Conservation (phyloP, 2,797 vertebrate species). For the Karalla daura region DNA sequence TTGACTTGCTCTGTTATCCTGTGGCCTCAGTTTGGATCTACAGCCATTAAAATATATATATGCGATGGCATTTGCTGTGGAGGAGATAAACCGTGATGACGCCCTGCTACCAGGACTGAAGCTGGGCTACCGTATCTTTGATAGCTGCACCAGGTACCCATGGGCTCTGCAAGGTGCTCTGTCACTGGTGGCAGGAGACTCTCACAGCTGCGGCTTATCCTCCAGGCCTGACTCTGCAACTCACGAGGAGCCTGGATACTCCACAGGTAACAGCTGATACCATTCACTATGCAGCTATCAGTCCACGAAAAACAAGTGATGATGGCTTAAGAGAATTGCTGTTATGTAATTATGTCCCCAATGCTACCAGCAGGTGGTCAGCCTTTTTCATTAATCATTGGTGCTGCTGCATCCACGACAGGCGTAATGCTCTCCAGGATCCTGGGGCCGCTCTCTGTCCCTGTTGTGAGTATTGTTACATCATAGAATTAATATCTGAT, state of each 20-base stretch:
- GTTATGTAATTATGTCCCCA: neutral
- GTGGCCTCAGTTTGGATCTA: constrained; percentile 77
- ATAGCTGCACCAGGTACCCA: constrained; percentile 57
- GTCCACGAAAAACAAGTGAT: neutral
- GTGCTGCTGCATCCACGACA: constrained; percentile 69
- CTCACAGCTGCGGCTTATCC: constrained; percentile 39
- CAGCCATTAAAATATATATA: constrained; percentile 65
- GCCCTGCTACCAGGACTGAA: constrained; percentile 63
- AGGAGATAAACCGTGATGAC: constrained; percentile 71
- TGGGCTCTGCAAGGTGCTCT: constrained; percentile 61
- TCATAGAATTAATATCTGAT: neutral
- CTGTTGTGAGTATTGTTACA: constrained; percentile 66
- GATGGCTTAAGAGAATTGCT: neutral
- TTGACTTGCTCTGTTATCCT: neutral
- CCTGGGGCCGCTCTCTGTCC: constrained; percentile 71
- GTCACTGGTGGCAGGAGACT: constrained; percentile 53
- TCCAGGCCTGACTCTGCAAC: neutral
- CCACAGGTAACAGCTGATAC: constrained; percentile 15
- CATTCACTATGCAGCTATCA: neutral
- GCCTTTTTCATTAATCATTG: constrained; percentile 75
- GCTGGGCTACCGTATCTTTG: constrained; percentile 65
- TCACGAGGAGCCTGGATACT: neutral
- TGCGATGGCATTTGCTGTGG: constrained; percentile 76
- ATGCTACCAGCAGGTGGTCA: constrained; percentile 18
- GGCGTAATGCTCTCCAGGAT: constrained; percentile 69